These are phyloP conservation scores for Eulithis testata DNA, from an alignment of 2,888 invertebrate species.

Conservation along the genomic window DNA sequence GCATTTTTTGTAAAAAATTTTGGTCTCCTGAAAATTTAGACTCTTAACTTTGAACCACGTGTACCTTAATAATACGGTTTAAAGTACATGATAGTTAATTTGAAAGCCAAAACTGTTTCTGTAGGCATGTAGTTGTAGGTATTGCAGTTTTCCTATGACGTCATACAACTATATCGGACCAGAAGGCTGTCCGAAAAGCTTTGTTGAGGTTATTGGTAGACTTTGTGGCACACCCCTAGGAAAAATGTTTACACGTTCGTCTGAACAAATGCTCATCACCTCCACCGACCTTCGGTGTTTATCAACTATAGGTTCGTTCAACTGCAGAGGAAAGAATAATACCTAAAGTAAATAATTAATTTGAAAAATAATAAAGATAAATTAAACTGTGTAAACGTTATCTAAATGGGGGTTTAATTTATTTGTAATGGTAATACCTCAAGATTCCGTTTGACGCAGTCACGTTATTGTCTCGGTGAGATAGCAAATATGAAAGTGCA, in stretches of 20 bases:
- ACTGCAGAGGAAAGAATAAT: conserved; percentile 43
- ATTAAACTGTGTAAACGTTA: conserved; percentile 26
- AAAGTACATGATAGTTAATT: conserved; percentile 5
- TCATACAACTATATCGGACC: conserved; percentile 10
- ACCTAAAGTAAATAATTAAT: conserved; percentile 36
- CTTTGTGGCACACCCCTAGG: conserved; percentile 4
- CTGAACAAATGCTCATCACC: conserved; percentile 39
- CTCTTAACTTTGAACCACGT: neutral
- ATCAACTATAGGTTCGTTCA: conserved; percentile 56
- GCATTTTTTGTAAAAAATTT: neutral
- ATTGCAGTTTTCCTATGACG: neutral
- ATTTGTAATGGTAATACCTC: conserved; percentile 32
- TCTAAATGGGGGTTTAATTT: conserved; percentile 35
- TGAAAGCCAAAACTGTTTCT: neutral
- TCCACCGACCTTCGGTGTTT: conserved; percentile 56
- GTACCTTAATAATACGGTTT: conserved; percentile 1
- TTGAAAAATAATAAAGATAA: conserved; percentile 33
- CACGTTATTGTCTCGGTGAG: conserved; percentile 17
- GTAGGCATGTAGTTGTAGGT: too few relatives aligned
- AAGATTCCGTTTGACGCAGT: conserved; percentile 29
- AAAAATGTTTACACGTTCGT: conserved; percentile 16
- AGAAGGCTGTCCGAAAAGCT: neutral
- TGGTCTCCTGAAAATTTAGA: neutral
- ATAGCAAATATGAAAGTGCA: conserved; percentile 20
- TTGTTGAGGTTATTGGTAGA: neutral